These are phyloP conservation scores for Drosophila meridionalis DNA, from an alignment of 2,888 invertebrate genomes.

Conservation along the genomic window DNA sequence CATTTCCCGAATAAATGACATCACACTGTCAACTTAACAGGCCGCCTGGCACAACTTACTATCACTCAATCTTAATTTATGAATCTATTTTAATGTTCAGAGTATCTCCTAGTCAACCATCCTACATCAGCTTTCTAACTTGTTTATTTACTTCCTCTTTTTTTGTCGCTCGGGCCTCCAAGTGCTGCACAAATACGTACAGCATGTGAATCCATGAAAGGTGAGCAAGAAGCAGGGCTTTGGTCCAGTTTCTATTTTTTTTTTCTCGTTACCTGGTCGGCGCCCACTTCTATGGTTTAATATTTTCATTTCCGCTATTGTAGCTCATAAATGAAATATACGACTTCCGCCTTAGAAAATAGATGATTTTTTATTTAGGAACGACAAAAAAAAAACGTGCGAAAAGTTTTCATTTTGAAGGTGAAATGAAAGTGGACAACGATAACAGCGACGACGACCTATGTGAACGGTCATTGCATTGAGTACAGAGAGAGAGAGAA, in stretches of 20 bases:
- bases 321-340: slow-evolving; percentile 72
- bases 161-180: slow-evolving; percentile 15
- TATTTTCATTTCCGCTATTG: slow-evolving; percentile 77
- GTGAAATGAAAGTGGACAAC: slow-evolving; percentile 69
- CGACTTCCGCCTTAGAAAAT: slow-evolving; percentile 58
- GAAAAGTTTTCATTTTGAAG: slow-evolving; percentile 58
- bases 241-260: slow-evolving; percentile 1
- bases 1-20: too few relatives aligned
- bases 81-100: neutral
- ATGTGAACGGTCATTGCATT: slow-evolving; percentile 63
- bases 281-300: slow-evolving; percentile 70
- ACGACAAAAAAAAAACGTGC: slow-evolving; percentile 31
- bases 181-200: slow-evolving; percentile 39
- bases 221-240: neutral
- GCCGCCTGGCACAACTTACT: too few relatives aligned
- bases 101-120: neutral
- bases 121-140: neutral
- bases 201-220: neutral
- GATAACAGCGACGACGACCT: neutral
- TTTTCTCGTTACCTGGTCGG: slow-evolving; percentile 4
- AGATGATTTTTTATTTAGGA: slow-evolving; percentile 25
- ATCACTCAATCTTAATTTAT: too few relatives aligned
- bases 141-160: slow-evolving; percentile 5
- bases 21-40: too few relatives aligned
- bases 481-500: slow-evolving; percentile 8